A percentile compares a stretch with the other conserved stretches of the same genome.
phyloP scores from a whole-genome alignment of 2,113 vertebrate species.

The human (Homo sapiens) region DNA sequence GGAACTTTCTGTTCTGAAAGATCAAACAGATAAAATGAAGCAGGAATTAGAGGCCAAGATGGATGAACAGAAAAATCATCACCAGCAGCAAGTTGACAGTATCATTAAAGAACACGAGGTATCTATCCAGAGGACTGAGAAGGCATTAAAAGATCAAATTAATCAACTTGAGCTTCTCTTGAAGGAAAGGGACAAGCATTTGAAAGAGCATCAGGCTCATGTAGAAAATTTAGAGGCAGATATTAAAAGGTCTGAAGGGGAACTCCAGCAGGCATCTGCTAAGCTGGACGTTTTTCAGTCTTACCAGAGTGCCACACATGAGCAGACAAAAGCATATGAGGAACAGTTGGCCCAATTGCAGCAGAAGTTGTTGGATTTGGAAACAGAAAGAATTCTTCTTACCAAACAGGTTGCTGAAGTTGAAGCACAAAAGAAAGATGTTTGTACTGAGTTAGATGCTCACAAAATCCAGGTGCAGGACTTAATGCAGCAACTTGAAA shows the following conservation, averaged over 20 bases:
- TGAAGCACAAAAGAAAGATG: constrained; percentile 76
- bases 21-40: constrained; percentile 75
- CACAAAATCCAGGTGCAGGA: constrained; percentile 83
- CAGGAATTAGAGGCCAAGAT: constrained; percentile 85
- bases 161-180: constrained; percentile 87
- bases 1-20: constrained; percentile 82
- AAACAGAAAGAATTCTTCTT: constrained; percentile 85
- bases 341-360: constrained; percentile 84
- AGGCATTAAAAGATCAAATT: constrained; percentile 89
- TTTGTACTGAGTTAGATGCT: constrained; percentile 82
- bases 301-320: neutral
- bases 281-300: constrained; percentile 79
- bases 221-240: constrained; percentile 84
- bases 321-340: constrained; percentile 69
- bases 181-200: constrained; percentile 88
- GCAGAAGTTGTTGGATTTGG: constrained; percentile 78
- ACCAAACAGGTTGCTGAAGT: constrained; percentile 76
- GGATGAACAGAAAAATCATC: constrained; percentile 84
- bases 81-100: constrained; percentile 84
- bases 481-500: constrained; percentile 83
- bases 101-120: constrained; percentile 87
- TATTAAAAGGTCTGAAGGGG: constrained; percentile 81
- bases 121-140: constrained; percentile 86
- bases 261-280: constrained; percentile 75
- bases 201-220: constrained; percentile 82